A percentile compares a stretch with the other conserved stretches of the same genome.
Conservation (phyloP, 2,888 invertebrate genomes). For the Ctenicera cuprea region DNA sequence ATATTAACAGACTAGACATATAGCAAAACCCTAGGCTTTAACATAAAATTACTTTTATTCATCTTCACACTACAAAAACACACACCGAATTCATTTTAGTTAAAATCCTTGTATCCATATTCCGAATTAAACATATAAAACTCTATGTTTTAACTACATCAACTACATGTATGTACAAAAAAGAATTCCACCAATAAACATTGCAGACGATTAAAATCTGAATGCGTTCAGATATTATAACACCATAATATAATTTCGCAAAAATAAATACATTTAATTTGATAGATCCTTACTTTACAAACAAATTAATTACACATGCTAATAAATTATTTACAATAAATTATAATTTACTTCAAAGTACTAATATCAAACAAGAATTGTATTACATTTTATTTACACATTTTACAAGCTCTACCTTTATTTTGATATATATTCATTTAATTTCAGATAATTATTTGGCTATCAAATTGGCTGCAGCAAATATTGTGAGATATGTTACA, state of each 20-base stretch:
- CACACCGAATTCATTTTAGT: background rate
- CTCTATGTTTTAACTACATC: background rate
- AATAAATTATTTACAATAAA: background rate
- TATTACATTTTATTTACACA: conserved; percentile 10
- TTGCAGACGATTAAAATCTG: background rate
- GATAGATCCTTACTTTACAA: background rate
- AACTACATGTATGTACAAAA: conserved; percentile 2
- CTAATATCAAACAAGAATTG: background rate
- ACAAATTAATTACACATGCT: background rate
- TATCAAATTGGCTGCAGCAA: background rate
- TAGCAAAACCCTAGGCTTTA: background rate
- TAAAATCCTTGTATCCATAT: background rate
- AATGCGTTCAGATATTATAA: background rate
- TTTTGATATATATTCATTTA: conserved; percentile 19
- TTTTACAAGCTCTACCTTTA: conserved; percentile 6
- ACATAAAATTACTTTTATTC: background rate
- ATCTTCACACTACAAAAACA: background rate
- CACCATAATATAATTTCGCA: background rate
- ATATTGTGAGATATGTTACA: too few species aligned
- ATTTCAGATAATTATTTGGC: conserved; percentile 1
- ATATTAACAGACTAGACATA: background rate
- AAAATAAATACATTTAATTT: too few species aligned
- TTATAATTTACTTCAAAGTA: background rate
- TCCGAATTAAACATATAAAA: background rate
- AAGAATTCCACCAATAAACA: background rate